These are phyloP conservation scores for Ichneumon xanthorius DNA, from an alignment of 2,888 invertebrate genomes.

Conservation along the genomic window DNA sequence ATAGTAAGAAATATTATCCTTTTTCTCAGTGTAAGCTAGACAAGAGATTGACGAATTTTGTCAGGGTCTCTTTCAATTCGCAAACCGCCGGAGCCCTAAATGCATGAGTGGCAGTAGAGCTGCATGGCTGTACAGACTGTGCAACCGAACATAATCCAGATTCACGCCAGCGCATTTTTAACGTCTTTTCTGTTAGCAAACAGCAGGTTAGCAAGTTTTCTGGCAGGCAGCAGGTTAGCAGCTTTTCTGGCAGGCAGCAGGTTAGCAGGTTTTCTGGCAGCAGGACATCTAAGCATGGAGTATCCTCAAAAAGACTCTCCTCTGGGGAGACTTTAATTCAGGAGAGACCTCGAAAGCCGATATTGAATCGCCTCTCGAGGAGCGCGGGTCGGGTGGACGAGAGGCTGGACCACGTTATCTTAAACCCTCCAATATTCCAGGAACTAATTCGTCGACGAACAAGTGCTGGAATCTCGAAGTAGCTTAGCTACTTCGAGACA, in stretches of 20 bases:
- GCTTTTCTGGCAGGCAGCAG: too few species aligned
- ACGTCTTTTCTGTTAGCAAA: slow-evolving; percentile 15
- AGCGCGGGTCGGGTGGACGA: too few species aligned
- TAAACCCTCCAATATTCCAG: neutral
- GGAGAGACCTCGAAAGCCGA: neutral
- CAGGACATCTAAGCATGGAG: neutral
- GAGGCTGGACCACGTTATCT: neutral
- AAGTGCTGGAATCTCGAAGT: neutral
- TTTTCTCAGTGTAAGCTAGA: too few species aligned
- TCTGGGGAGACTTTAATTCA: neutral
- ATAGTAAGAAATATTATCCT: too few species aligned
- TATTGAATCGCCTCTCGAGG: slow-evolving; percentile 2
- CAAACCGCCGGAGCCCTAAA: neutral
- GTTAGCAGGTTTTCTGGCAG: neutral
- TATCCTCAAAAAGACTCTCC: too few species aligned
- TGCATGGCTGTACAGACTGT: neutral
- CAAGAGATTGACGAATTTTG: neutral
- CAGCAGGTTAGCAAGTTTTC: too few species aligned
- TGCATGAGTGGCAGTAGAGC: neutral
- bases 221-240: too few species aligned
- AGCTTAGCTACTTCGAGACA: neutral
- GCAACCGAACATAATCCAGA: slow-evolving; percentile 5
- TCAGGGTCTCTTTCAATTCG: neutral
- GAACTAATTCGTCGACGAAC: neutral
- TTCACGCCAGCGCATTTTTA: slow-evolving; percentile 37